Conservation (phyloP, 2,888 invertebrate species). For the Cataglyphis cursor region DNA sequence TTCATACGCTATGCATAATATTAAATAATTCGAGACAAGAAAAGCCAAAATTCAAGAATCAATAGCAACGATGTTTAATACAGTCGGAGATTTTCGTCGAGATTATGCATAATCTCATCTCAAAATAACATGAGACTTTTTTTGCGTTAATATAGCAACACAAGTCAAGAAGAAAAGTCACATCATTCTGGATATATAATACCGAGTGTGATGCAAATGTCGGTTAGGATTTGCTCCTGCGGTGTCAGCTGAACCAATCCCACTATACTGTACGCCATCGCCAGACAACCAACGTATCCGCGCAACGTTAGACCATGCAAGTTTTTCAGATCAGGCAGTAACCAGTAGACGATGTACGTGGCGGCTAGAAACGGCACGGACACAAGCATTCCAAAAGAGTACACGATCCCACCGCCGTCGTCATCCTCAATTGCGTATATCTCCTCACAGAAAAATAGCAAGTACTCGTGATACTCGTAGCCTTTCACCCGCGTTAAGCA, state of each 20-base stretch:
- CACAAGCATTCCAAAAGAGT: slow-evolving; percentile 71
- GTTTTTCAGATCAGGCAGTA: slow-evolving; percentile 81
- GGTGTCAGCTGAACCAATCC: slow-evolving; percentile 73
- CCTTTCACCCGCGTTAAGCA: slow-evolving; percentile 64
- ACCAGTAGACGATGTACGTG: slow-evolving; percentile 81
- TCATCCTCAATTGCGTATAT: slow-evolving; percentile 9
- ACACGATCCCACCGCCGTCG: background rate
- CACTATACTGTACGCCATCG: slow-evolving; percentile 77
- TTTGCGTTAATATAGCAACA: background rate
- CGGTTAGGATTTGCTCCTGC: slow-evolving; percentile 58
- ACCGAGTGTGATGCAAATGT: slow-evolving; percentile 75
- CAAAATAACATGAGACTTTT: background rate
- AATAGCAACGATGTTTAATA: background rate
- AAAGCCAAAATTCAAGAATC: background rate
- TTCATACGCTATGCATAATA: background rate
- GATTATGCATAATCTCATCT: background rate
- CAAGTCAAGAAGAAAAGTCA: background rate
- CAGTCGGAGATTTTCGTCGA: background rate
- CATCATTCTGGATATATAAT: slow-evolving; percentile 48
- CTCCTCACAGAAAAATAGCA: slow-evolving; percentile 69
- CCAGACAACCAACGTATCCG: slow-evolving; percentile 79
- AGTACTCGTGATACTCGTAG: slow-evolving; percentile 32
- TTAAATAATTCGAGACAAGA: background rate
- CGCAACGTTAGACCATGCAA: slow-evolving; percentile 82
- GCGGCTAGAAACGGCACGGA: slow-evolving; percentile 81